Percentiles rank a stretch among this genome's conserved stretches.
Conservation (phyloP, 64 coral and sea anemone species). For the Stylophora pistillata region DNA sequence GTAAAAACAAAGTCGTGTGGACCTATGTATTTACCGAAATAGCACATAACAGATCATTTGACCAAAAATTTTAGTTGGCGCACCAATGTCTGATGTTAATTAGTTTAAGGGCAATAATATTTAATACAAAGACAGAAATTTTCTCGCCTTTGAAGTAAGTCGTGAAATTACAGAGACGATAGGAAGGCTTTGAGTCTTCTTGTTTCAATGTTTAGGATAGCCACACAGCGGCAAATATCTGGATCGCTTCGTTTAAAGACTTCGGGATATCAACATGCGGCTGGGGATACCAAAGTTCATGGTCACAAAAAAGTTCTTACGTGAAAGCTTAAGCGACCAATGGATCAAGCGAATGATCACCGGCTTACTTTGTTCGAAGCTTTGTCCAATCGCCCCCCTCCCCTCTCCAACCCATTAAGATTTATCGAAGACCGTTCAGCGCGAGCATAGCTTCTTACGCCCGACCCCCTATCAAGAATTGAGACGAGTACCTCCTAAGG, state of each 20-base stretch:
- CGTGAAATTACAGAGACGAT: constrained; percentile 6
- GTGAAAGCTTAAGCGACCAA: no score
- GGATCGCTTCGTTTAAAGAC: not conserved
- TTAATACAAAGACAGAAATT: constrained; percentile 6
- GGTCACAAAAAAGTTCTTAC: no score
- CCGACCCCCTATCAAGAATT: no score
- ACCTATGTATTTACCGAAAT: not conserved
- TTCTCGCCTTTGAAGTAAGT: constrained; percentile 28
- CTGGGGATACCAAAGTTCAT: no score
- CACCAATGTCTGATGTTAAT: constrained; percentile 12
- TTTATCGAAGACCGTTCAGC: no score
- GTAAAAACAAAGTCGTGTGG: not conserved
- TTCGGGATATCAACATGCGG: not conserved
- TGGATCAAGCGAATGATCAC: no score
- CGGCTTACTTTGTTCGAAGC: no score
- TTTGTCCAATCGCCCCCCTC: no score
- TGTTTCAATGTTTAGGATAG: not conserved
- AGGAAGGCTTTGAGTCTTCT: not conserved
- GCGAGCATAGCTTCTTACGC: no score
- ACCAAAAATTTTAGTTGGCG: not conserved
- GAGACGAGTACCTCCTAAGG: no score
- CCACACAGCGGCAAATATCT: not conserved
- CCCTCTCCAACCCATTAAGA: no score
- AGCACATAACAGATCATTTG: not conserved
- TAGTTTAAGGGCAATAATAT: constrained; percentile 9